Evolutionary conservation across 1,140 invertebrate species (phyloP).

Genomic region (Zaprionus africanus): DNA sequence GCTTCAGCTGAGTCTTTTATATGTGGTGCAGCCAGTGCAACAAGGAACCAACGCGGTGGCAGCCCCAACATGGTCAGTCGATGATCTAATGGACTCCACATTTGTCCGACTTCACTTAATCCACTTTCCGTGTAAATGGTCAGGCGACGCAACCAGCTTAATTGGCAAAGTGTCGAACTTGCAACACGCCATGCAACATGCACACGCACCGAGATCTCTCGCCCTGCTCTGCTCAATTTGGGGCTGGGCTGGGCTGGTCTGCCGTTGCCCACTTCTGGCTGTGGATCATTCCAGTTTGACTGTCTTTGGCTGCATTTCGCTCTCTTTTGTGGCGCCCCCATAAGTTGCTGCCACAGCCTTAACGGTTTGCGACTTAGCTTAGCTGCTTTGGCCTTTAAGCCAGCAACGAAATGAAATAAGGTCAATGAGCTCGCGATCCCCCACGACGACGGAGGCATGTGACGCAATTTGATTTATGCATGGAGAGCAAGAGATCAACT

Average conservation of each 20-base stretch:
- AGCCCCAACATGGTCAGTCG: slow-evolving; percentile 49
- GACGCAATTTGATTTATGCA: slow-evolving; percentile 55
- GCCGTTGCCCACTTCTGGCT: neutral
- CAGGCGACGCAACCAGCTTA: slow-evolving; percentile 16
- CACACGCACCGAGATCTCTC: slow-evolving; percentile 1
- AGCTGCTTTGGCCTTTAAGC: slow-evolving; percentile 14
- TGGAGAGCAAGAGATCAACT: slow-evolving; percentile 46
- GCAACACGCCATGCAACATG: slow-evolving; percentile 33
- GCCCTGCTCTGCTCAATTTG: slow-evolving; percentile 9
- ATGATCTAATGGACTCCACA: slow-evolving; percentile 63
- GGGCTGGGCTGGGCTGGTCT: slow-evolving; percentile 2
- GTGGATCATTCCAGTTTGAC: neutral
- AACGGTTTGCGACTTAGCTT: neutral
- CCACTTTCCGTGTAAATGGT: slow-evolving; percentile 49
- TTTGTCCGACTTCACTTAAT: slow-evolving; percentile 39
- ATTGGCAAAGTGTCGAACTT: slow-evolving; percentile 43
- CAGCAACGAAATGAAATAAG: slow-evolving; percentile 41
- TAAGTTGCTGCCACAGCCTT: neutral
- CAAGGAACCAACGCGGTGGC: slow-evolving; percentile 12
- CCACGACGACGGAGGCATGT: slow-evolving; percentile 11
- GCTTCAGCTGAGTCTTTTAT: slow-evolving; percentile 58
- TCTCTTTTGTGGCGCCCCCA: slow-evolving; percentile 4
- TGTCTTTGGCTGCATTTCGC: neutral
- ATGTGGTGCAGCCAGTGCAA: slow-evolving; percentile 27
- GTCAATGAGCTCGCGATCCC: slow-evolving; percentile 39